Evolutionary conservation across 2,797 vertebrate species (phyloP), one percentile per base, ranked within the genome.

Genomic region (Enteromius argenteus): DNA sequence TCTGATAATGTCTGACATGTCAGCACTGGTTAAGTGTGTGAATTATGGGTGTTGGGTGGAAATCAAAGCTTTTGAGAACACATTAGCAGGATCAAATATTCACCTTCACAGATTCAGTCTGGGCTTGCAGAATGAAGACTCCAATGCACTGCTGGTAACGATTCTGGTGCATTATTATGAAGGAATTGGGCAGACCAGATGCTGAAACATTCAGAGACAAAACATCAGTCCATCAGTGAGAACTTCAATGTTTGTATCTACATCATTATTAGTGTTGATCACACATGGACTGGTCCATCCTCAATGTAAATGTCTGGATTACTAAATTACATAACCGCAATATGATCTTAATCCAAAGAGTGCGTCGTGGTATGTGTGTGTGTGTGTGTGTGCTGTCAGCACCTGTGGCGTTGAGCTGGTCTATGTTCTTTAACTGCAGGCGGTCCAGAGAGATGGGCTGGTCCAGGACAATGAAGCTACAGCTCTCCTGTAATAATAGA

Each of bases 131-230:
- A 89, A 97, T 92, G 91, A 97, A 98, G 3, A 94, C 94, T 6
- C 95, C 97, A 64, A 96, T 94, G 88, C 95, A 96, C 87, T 98
- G 97, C 87, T 84, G 94, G 84, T 97, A 98, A 39, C 96, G 95
- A 90, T 97, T 98, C 93, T 97, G 96, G 83, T 98, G 96, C 93
- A 97, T 97, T 90, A 98, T 91, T 85, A 99, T 94, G 90, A 98
- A 98, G 81, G 96, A 94, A 86, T 97, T 95, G 90, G 89, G 94
- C 78, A 97, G 90, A 5, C 96, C 96, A 8, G 95, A 96, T 2
- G 93, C 97, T 99, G 89, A 53, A 85, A 90, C 86, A 85, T 75
- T 88, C 17, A 62, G 66, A 44, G 7, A 83, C 23, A 35, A 69
- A 80, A 19, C n/a, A 4, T 58, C 21, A n/a, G 21, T 56, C 21